Evolutionary conservation across 2,888 invertebrate species (phyloP).

Genomic region (Platerodrilus igneus): DNA sequence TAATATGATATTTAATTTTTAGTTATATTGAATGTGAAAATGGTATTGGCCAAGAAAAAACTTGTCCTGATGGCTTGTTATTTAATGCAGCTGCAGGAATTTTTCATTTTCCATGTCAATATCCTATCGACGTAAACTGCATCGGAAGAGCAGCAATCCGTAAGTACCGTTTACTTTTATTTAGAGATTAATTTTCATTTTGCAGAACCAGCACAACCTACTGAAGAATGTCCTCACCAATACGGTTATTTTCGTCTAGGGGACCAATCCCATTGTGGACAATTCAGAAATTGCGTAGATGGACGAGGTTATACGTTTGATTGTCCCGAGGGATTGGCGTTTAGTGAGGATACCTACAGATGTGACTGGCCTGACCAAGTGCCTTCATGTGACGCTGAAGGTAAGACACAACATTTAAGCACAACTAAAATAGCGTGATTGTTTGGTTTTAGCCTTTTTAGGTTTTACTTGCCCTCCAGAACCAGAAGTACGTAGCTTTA

Average conservation of each 20-base stretch:
- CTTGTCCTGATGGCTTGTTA: slow-evolving; percentile 77
- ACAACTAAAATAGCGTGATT: slow-evolving; percentile 2
- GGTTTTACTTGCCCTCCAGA: slow-evolving; percentile 76
- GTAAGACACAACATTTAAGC: slow-evolving; percentile 42
- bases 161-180: slow-evolving; percentile 55
- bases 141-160: slow-evolving; percentile 63
- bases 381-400: slow-evolving; percentile 73
- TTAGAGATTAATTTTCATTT: too few species aligned
- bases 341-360: slow-evolving; percentile 64
- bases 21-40: slow-evolving; percentile 56
- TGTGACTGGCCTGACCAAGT: slow-evolving; percentile 90
- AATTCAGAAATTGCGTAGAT: slow-evolving; percentile 76
- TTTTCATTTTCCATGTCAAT: slow-evolving; percentile 73
- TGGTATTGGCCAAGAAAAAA: slow-evolving; percentile 68
- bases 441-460: slow-evolving; percentile 59
- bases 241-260: slow-evolving; percentile 76
- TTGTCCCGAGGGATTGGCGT: slow-evolving; percentile 75
- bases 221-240: slow-evolving; percentile 76
- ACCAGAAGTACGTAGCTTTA: slow-evolving; percentile 39
- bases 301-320: slow-evolving; percentile 68
- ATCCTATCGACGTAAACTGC: slow-evolving; percentile 79
- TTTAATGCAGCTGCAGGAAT: slow-evolving; percentile 67
- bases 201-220: slow-evolving; percentile 66
- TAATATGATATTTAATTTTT: slow-evolving; percentile 19
- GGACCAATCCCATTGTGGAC: slow-evolving; percentile 63